Evolutionary conservation across 30 jellyfish, hydroid and myxozoan species (phyloP).

Genomic region (Sanderia malayensis): DNA sequence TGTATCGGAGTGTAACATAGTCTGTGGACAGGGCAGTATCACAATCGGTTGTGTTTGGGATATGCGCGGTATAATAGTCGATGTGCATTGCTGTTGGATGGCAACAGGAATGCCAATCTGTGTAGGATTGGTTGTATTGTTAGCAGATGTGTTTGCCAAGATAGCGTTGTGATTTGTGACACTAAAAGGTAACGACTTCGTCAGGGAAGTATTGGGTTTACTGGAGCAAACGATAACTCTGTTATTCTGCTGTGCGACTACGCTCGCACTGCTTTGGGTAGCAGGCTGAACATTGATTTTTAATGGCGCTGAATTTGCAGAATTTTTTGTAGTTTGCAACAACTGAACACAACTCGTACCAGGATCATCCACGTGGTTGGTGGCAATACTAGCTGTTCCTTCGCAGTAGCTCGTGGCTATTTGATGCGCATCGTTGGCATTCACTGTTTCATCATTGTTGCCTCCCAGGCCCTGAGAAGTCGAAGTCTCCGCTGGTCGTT

Average conservation of each 20-base stretch:
- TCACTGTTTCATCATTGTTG: no score
- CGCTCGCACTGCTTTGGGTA: not conserved
- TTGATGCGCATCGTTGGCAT: no score
- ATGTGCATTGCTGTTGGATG: not conserved
- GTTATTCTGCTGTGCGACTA: not conserved
- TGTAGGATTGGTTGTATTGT: not conserved
- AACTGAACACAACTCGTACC: no score
- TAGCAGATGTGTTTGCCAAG: not conserved
- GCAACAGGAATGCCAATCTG: not conserved
- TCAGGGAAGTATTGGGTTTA: not conserved
- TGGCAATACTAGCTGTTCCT: no score
- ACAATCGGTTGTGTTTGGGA: not conserved
- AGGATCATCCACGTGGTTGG: no score
- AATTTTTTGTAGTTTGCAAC: not conserved
- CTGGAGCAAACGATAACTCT: not conserved
- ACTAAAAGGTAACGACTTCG: not conserved
- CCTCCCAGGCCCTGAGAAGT: no score
- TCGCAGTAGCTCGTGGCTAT: no score
- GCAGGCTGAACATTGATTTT: not conserved
- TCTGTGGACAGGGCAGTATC: not conserved
- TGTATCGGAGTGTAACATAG: not conserved
- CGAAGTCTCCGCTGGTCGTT: no score
- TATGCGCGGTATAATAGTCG: not conserved
- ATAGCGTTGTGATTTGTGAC: not conserved
- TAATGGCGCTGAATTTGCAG: not conserved